A percentile compares a stretch with the other conserved stretches of the same genome.
These are phyloP conservation scores for Indri indri DNA, from an alignment of 2,113 vertebrate genomes.

Conservation along the genomic window DNA sequence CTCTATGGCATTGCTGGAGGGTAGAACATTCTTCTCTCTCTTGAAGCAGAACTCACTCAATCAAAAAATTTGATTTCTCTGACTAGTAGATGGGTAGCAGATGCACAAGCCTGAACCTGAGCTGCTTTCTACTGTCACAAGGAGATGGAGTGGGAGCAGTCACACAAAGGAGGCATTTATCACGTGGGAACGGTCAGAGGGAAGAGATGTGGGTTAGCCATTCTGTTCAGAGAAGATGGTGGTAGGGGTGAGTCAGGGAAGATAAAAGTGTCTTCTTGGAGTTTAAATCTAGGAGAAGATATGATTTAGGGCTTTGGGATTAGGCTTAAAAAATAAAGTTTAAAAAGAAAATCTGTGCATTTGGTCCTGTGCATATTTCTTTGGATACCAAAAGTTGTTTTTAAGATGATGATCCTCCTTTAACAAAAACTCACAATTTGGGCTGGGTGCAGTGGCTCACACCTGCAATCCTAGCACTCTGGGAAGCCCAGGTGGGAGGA, in stretches of 20 bases:
- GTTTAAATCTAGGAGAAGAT: neutral
- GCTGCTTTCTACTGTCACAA: neutral
- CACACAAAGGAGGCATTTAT: neutral
- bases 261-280: neutral
- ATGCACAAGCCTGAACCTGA: neutral
- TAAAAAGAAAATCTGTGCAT: neutral
- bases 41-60: neutral
- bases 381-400: neutral
- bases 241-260: neutral
- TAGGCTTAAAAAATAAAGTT: neutral
- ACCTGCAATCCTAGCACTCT: too few species aligned
- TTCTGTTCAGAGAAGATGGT: neutral
- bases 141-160: neutral
- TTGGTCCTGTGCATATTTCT: neutral
- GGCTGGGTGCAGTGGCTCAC: too few species aligned
- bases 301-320: neutral
- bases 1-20: neutral
- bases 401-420: neutral
- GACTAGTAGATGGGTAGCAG: neutral
- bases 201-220: neutral
- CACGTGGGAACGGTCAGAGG: neutral
- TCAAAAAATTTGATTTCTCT: slow-evolving; percentile 1
- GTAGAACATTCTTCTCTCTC: neutral
- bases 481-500: too few species aligned
- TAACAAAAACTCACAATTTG: neutral